Evolutionary conservation across 2,797 vertebrate genomes (phyloP).

Genomic region (Rhadinocentrus ornatus): DNA sequence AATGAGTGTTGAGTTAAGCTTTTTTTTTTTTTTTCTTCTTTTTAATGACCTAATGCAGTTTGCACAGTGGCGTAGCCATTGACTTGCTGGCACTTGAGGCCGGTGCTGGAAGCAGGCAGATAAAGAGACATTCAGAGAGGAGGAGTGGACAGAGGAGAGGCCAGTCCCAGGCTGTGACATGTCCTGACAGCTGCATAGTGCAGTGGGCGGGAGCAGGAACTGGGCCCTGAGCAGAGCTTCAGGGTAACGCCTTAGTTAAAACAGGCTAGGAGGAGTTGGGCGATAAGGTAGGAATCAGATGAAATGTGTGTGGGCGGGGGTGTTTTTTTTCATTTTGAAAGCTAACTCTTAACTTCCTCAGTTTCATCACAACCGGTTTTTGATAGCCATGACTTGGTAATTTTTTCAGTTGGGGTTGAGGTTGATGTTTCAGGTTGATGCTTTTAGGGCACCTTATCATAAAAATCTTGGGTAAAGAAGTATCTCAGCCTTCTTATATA

Average conservation of each 20-base stretch:
- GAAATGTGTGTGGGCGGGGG: background rate
- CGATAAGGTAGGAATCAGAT: background rate
- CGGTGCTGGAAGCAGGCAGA: constrained; percentile 82
- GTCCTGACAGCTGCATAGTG: constrained; percentile 74
- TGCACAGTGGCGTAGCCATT: constrained; percentile 94
- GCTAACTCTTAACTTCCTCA: too few species aligned
- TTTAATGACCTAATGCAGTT: constrained; percentile 95
- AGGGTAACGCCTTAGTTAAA: constrained; percentile 17
- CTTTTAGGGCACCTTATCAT: constrained; percentile 45
- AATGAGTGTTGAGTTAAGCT: constrained; percentile 33
- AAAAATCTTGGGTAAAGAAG: constrained; percentile 40
- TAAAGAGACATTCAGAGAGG: constrained; percentile 81
- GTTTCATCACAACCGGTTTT: too few species aligned
- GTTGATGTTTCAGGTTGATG: constrained; percentile 33
- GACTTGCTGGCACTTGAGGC: constrained; percentile 88
- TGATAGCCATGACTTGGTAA: constrained; percentile 12
- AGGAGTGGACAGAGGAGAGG: constrained; percentile 56
- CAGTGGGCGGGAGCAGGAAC: constrained; percentile 54
- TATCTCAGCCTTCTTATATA: constrained; percentile 45
- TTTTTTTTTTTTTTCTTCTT: constrained; percentile 49
- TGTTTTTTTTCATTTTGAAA: constrained; percentile 29
- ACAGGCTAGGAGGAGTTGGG: background rate
- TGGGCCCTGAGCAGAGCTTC: constrained; percentile 24
- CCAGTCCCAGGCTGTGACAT: constrained; percentile 80
- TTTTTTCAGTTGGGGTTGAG: background rate